Evolutionary conservation across 2,113 vertebrate species (phyloP).

Genomic region (Anguilla rostrata): DNA sequence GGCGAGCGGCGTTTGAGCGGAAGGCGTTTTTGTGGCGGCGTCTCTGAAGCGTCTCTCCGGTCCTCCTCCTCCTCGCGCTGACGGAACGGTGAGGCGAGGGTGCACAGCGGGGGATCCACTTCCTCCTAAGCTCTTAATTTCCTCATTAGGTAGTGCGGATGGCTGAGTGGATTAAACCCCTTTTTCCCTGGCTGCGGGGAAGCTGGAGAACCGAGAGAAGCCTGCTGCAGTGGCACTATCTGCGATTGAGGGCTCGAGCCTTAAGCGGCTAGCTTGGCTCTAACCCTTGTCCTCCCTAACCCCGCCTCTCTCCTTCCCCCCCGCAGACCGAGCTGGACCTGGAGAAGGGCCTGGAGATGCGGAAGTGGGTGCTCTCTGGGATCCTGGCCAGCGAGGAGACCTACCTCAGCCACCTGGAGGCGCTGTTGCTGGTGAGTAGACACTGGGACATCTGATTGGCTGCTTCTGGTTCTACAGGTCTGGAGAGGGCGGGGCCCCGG

Average conservation of each 20-base stretch:
- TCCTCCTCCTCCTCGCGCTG: not conserved
- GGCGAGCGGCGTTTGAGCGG: not conserved
- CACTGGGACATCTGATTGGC: constrained; percentile 30
- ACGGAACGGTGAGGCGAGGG: not conserved
- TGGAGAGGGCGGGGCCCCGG: no score
- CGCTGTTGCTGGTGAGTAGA: constrained; percentile 85
- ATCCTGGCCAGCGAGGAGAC: constrained; percentile 82
- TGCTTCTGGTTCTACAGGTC: not conserved
- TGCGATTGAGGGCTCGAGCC: not conserved
- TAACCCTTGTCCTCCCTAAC: not conserved
- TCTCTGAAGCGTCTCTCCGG: not conserved
- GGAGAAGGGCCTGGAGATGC: constrained; percentile 97
- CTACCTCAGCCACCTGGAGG: constrained; percentile 80
- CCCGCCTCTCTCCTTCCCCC: constrained; percentile 75
- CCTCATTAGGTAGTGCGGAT: not conserved
- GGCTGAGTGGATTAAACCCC: not conserved
- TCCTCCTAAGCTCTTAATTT: constrained; percentile 8
- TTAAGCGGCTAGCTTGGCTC: not conserved
- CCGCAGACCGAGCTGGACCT: constrained; percentile 87
- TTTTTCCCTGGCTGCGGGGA: not conserved
- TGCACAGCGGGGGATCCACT: not conserved
- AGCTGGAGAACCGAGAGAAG: not conserved
- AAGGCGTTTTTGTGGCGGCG: not conserved
- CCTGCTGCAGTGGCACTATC: not conserved
- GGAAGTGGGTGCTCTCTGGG: constrained; percentile 94